Conservation (phyloP, 2,113 vertebrate species). For the Brachionichthys hirsutus region DNA sequence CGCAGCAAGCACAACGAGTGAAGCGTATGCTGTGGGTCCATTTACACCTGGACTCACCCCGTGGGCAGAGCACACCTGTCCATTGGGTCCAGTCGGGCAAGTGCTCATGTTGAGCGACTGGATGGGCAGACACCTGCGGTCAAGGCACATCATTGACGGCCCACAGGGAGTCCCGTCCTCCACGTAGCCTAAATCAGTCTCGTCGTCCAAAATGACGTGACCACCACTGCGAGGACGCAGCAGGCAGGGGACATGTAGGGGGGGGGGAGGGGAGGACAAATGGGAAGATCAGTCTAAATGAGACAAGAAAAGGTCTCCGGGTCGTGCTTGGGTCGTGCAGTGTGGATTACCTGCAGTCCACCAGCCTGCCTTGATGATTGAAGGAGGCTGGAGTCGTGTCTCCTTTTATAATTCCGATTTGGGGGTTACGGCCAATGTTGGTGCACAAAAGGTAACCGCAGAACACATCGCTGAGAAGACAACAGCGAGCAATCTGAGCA, state of each 20-base stretch:
- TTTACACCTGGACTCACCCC: slow-evolving; percentile 85
- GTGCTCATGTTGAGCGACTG: slow-evolving; percentile 95
- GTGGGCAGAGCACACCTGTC: slow-evolving; percentile 93
- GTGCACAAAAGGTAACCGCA: slow-evolving; percentile 95
- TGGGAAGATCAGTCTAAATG: neutral
- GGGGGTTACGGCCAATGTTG: slow-evolving; percentile 87
- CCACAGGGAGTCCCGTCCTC: slow-evolving; percentile 97
- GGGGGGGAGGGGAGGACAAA: neutral
- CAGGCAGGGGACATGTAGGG: neutral
- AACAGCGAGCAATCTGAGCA: slow-evolving; percentile 21
- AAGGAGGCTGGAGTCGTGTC: slow-evolving; percentile 92
- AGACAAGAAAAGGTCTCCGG: neutral
- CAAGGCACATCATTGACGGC: slow-evolving; percentile 99
- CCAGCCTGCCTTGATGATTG: slow-evolving; percentile 91
- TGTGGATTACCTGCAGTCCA: slow-evolving; percentile 90
- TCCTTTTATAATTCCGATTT: slow-evolving; percentile 91
- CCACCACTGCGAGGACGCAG: slow-evolving; percentile 79
- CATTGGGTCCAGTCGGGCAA: slow-evolving; percentile 88
- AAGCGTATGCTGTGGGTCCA: neutral
- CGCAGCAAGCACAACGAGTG: neutral
- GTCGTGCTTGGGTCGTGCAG: neutral
- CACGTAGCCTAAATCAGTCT: slow-evolving; percentile 96
- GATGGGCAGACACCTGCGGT: slow-evolving; percentile 96
- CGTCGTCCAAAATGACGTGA: slow-evolving; percentile 94
- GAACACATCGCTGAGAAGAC: slow-evolving; percentile 89